phyloP scores from a whole-genome alignment of 1,140 invertebrate species.

The Nebria ingens region DNA sequence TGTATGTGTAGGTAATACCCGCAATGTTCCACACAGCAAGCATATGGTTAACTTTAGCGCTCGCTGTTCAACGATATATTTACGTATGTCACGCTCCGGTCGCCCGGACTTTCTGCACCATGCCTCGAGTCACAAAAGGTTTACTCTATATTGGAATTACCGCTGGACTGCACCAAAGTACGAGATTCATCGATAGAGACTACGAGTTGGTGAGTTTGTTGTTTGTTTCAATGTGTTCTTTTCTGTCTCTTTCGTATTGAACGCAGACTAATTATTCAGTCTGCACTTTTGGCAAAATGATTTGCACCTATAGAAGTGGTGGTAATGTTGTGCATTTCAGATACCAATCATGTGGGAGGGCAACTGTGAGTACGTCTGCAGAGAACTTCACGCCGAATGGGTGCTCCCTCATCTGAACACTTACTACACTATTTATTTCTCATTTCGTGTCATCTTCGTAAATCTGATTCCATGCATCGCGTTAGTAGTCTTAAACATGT shows the following conservation, averaged over 20 bases:
- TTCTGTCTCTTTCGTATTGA: too few species aligned
- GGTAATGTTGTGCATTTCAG: constrained; percentile 25
- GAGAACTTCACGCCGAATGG: constrained; percentile 49
- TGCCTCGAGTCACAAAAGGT: constrained; percentile 67
- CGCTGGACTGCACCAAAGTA: constrained; percentile 67
- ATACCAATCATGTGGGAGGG: constrained; percentile 52
- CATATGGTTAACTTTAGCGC: constrained; percentile 78
- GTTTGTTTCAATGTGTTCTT: background rate
- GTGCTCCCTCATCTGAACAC: constrained; percentile 51
- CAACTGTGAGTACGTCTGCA: constrained; percentile 45
- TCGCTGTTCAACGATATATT: constrained; percentile 83
- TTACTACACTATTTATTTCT: constrained; percentile 73
- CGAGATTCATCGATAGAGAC: constrained; percentile 63
- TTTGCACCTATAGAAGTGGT: background rate
- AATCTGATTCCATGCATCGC: constrained; percentile 81
- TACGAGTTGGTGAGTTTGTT: constrained; percentile 32
- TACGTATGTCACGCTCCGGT: constrained; percentile 83
- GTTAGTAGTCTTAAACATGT: constrained; percentile 77
- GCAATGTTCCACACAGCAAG: constrained; percentile 86
- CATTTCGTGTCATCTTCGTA: constrained; percentile 82
- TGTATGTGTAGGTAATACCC: constrained; percentile 63
- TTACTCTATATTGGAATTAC: constrained; percentile 62
- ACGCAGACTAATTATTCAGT: too few species aligned
- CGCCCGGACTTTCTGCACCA: constrained; percentile 77
- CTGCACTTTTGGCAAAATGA: background rate